Conservation (phyloP, 2,113 vertebrate species). For the Vanacampus margaritifer region DNA sequence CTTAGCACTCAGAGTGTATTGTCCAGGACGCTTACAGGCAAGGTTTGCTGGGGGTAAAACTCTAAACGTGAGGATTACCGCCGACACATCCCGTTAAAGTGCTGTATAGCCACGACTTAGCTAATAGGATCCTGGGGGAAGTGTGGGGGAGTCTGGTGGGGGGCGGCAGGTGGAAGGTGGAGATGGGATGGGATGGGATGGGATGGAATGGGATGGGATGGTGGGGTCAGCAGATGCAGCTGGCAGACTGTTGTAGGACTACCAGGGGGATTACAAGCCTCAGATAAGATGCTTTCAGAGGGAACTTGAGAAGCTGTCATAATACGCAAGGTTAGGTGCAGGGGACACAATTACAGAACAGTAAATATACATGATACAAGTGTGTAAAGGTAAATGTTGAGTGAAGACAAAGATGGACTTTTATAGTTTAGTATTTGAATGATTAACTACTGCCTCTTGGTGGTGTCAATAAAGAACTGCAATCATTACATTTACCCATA, state of each 20-base stretch:
- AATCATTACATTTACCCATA: not conserved
- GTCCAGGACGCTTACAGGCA: slow-evolving; percentile 85
- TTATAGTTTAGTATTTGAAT: not conserved
- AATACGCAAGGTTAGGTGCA: slow-evolving; percentile 39
- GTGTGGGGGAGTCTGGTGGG: slow-evolving; percentile 53
- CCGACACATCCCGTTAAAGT: slow-evolving; percentile 94
- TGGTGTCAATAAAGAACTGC: not conserved
- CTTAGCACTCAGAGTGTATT: slow-evolving; percentile 88
- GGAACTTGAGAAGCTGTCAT: slow-evolving; percentile 59
- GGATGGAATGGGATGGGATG: slow-evolving; percentile 34
- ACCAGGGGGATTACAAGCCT: slow-evolving; percentile 69
- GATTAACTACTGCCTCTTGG: not conserved
- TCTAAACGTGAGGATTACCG: slow-evolving; percentile 90
- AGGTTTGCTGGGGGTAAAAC: slow-evolving; percentile 98
- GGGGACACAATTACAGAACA: slow-evolving; percentile 7
- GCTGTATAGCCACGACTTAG: slow-evolving; percentile 92
- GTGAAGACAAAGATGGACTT: not conserved
- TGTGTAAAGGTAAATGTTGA: not conserved
- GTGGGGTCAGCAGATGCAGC: slow-evolving; percentile 71
- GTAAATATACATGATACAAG: not conserved
- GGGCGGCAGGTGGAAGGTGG: slow-evolving; percentile 34
- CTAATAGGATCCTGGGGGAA: slow-evolving; percentile 85
- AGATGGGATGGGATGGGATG: slow-evolving; percentile 44
- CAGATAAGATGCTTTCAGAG: slow-evolving; percentile 68
- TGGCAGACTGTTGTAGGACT: slow-evolving; percentile 66